A percentile compares a stretch with the other conserved stretches of the same genome.
These are phyloP conservation scores for Sterna hirundo DNA, from an alignment of 2,113 vertebrate species.

Conservation along the genomic window DNA sequence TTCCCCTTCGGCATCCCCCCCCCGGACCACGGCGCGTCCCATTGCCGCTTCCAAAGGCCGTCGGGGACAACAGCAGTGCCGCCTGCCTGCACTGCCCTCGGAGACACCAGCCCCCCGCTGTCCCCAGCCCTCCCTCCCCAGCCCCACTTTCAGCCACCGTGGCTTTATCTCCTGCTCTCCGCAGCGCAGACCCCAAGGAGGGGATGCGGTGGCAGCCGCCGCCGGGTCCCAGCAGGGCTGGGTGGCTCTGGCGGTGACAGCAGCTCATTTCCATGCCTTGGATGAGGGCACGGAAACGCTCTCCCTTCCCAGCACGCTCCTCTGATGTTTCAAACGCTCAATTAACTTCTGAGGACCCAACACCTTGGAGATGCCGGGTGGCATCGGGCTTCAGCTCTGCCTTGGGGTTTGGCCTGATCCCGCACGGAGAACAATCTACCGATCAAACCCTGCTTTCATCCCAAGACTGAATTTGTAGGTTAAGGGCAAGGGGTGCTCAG, in stretches of 20 bases:
- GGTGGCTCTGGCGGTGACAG: not conserved
- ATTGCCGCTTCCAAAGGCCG: not conserved
- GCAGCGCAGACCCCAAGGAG: not conserved
- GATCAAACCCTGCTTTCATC: not conserved
- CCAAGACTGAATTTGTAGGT: not conserved
- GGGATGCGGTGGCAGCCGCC: not conserved
- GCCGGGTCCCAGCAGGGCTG: fast-evolving
- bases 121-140: not conserved
- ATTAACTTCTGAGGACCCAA: not conserved
- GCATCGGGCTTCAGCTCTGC: not conserved
- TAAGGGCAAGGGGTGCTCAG: not conserved
- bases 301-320: not conserved
- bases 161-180: not conserved
- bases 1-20: not conserved
- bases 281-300: not conserved
- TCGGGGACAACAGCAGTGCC: too few species aligned
- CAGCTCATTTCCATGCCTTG: not conserved
- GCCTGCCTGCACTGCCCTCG: not conserved
- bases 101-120: not conserved
- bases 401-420: not conserved
- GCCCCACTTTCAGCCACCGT: not conserved
- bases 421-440: not conserved
- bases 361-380: not conserved
- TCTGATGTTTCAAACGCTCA: not conserved
- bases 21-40: fast-evolving